These are phyloP conservation scores for Leptopilina drosophilae DNA, from an alignment of 2,888 invertebrate species.

Conservation along the genomic window DNA sequence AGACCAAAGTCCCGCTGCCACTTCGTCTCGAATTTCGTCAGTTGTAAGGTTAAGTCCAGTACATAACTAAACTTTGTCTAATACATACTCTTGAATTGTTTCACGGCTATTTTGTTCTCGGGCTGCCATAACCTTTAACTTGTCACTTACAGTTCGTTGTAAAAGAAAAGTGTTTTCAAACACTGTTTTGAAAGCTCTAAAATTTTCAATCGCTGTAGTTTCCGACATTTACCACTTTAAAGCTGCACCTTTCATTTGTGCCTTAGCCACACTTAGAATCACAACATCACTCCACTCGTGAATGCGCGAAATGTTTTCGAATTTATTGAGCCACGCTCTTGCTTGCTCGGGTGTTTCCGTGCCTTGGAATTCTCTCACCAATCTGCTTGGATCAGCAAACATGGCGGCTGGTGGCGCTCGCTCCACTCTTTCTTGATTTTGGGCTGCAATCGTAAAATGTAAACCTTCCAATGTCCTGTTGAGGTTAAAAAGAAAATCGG, in stretches of 20 bases:
- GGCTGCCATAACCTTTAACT: slow-evolving; percentile 37
- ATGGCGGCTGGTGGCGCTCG: neutral
- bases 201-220: neutral
- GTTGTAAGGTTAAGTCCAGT: slow-evolving; percentile 22
- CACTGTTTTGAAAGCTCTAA: neutral
- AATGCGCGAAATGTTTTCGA: slow-evolving; percentile 28
- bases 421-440: neutral
- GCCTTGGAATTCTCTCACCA: slow-evolving; percentile 40
- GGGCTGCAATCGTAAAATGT: neutral
- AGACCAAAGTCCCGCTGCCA: slow-evolving; percentile 40
- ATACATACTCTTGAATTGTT: slow-evolving; percentile 43
- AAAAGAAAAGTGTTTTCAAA: slow-evolving; percentile 36
- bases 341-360: slow-evolving; percentile 48
- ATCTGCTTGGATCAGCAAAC: neutral
- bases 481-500: neutral
- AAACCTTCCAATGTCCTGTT: neutral
- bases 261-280: slow-evolving; percentile 38
- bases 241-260: slow-evolving; percentile 4
- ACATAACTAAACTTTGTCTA: slow-evolving; percentile 44
- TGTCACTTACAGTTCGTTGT: slow-evolving; percentile 27
- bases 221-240: slow-evolving; percentile 20
- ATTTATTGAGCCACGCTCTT: slow-evolving; percentile 40
- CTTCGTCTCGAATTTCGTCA: slow-evolving; percentile 37
- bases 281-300: slow-evolving; percentile 41
- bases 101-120: slow-evolving; percentile 32